phyloP scores from a whole-genome alignment of 2,113 vertebrate genomes.

The Elachura formosa region DNA sequence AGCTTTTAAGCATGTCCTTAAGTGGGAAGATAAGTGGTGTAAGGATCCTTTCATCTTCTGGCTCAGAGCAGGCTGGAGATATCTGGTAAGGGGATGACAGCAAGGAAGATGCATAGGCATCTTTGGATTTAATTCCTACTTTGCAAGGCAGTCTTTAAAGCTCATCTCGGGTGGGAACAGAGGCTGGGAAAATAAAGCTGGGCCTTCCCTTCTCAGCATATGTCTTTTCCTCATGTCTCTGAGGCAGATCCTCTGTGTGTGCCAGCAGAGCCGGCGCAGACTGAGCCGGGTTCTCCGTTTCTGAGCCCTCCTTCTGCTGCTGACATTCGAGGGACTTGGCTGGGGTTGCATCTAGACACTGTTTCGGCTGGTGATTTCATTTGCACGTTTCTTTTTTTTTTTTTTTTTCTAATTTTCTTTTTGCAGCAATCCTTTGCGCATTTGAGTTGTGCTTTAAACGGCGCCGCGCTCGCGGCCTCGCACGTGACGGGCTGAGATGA shows the following conservation, averaged over 20 bases:
- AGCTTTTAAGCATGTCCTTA: constrained; percentile 46
- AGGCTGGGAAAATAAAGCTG: constrained; percentile 57
- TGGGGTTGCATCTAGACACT: constrained; percentile 1
- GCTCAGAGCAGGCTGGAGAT: constrained; percentile 39
- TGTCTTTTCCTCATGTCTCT: constrained; percentile 32
- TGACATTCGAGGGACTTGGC: constrained; percentile 26
- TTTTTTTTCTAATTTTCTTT: no score
- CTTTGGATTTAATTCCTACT: constrained; percentile 52
- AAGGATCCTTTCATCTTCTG: constrained; percentile 42
- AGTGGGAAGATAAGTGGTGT: constrained; percentile 45
- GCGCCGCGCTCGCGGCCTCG: background rate
- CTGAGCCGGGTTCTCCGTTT: background rate
- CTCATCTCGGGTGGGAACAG: constrained; percentile 38
- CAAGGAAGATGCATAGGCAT: constrained; percentile 1
- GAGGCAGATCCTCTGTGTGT: background rate
- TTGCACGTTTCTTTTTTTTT: background rate
- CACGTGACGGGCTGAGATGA: background rate
- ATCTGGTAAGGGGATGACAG: constrained; percentile 28
- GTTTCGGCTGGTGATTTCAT: constrained; percentile 10
- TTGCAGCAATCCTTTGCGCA: background rate
- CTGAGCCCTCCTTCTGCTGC: constrained; percentile 28
- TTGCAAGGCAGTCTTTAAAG: constrained; percentile 36
- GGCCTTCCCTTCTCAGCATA: constrained; percentile 34
- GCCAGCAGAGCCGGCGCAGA: constrained; percentile 23
- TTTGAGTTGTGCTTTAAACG: background rate